phyloP scores from a whole-genome alignment of 2,797 vertebrate species.

The Meriones psammophilus region DNA sequence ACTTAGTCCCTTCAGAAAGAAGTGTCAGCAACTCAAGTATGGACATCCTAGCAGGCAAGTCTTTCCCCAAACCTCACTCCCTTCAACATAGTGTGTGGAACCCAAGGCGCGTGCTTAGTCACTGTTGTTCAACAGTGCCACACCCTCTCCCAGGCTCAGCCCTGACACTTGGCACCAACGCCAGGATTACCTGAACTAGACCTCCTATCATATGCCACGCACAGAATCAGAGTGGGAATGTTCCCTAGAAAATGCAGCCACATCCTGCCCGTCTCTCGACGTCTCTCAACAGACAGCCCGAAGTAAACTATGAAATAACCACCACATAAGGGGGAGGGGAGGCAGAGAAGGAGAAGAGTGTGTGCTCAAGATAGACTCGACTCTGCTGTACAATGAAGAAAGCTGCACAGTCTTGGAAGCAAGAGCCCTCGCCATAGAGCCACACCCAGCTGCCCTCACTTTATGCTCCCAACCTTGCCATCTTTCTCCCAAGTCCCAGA shows the following conservation, averaged over 20 bases:
- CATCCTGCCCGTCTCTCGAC: neutral
- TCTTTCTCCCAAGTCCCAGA: neutral
- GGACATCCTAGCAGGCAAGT: neutral
- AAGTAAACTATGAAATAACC: neutral
- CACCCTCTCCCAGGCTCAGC: neutral
- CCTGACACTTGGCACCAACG: neutral
- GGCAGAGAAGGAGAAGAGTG: neutral
- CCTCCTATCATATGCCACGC: neutral
- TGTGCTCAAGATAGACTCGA: neutral
- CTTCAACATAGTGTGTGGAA: neutral
- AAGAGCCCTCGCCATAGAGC: neutral
- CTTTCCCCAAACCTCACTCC: neutral
- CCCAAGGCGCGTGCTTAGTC: neutral
- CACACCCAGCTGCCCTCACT: neutral
- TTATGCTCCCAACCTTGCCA: accelerated
- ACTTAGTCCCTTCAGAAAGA: neutral
- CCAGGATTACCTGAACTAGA: neutral
- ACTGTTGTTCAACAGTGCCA: neutral
- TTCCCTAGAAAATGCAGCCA: neutral
- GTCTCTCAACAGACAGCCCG: neutral
- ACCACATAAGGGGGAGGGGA: too few species aligned
- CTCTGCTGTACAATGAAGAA: neutral
- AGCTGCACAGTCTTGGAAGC: neutral
- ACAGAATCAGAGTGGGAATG: neutral
- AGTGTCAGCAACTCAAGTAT: neutral